phyloP scores from a whole-genome alignment of 2,888 invertebrate genomes.

The Trichogramma evanescens region DNA sequence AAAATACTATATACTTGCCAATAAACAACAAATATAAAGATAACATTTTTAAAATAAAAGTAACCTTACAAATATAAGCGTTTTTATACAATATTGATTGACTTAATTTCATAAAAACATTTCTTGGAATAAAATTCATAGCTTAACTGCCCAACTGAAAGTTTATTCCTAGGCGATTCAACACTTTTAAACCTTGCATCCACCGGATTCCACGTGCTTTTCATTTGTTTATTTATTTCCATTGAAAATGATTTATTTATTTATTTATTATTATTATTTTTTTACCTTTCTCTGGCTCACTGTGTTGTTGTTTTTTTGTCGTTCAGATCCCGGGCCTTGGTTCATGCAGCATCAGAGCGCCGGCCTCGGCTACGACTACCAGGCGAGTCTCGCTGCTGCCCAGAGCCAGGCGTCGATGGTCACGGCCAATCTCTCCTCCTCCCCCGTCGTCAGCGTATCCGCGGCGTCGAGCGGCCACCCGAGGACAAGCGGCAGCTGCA shows the following conservation, averaged over 20 bases:
- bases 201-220: too few species aligned
- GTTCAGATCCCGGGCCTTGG: constrained; percentile 40
- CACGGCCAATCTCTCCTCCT: constrained; percentile 33
- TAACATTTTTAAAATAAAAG: too few species aligned
- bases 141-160: too few species aligned
- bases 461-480: constrained; percentile 36
- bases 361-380: constrained; percentile 37
- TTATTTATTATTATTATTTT: not conserved
- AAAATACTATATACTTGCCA: not conserved
- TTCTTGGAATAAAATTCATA: too few species aligned
- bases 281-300: not conserved
- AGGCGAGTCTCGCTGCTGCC: constrained; percentile 35
- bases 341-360: constrained; percentile 39
- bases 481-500: constrained; percentile 30
- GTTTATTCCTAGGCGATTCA: too few species aligned
- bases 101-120: too few species aligned
- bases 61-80: too few species aligned
- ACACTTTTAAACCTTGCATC: too few species aligned
- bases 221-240: too few species aligned
- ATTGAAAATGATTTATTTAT: too few species aligned
- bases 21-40: too few species aligned
- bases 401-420: constrained; percentile 39
- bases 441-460: constrained; percentile 31
- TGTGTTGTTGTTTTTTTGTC: not conserved
- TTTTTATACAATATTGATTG: too few species aligned